Conservation (phyloP, 2,797 vertebrate species). For the Petrocephalus schoutedeni region DNA sequence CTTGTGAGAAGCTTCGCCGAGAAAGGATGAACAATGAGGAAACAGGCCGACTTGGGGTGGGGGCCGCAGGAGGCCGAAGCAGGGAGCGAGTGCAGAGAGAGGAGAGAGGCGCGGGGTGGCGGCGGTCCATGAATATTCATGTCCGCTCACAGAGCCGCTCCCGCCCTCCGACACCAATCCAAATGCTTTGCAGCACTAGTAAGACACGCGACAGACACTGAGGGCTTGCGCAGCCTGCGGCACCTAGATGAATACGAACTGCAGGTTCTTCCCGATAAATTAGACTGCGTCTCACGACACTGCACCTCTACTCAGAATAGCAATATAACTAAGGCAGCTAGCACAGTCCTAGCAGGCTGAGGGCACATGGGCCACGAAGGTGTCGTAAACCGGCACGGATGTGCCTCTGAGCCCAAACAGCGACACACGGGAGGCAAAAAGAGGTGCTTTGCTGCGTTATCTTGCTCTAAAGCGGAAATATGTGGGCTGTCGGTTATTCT, state of each 20-base stretch:
- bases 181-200: slow-evolving; percentile 35
- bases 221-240: not conserved
- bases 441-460: not conserved
- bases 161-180: slow-evolving; percentile 32
- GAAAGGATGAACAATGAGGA: not conserved
- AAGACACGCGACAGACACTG: not conserved
- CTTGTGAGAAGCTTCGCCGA: not conserved
- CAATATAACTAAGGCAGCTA: not conserved
- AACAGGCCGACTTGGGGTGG: not conserved
- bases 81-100: slow-evolving; percentile 19
- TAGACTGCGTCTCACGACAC: not conserved
- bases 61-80: not conserved
- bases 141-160: slow-evolving; percentile 37
- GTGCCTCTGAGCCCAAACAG: not conserved
- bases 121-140: slow-evolving; percentile 41
- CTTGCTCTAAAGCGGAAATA: not conserved
- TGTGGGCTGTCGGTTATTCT: not conserved
- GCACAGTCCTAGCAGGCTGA: not conserved
- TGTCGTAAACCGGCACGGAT: not conserved
- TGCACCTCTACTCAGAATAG: not conserved
- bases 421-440: not conserved
- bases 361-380: not conserved
- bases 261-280: not conserved
- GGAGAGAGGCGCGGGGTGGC: slow-evolving; percentile 13
- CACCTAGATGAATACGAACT: slow-evolving; percentile 18